Evolutionary conservation across 1,140 invertebrate genomes (phyloP).

Genomic region (Marisa cornuarietis): DNA sequence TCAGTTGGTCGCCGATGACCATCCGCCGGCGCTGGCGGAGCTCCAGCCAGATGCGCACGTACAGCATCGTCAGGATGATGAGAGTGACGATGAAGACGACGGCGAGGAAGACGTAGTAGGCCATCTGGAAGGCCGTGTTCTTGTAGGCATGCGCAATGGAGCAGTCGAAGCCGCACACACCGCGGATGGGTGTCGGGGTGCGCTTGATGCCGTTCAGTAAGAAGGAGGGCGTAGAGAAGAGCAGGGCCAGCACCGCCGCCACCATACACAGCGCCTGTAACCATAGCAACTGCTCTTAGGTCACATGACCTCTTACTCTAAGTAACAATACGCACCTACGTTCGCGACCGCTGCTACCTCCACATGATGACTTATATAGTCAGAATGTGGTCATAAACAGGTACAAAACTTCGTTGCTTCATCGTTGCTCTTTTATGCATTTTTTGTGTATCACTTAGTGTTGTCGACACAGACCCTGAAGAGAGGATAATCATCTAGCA

Average conservation of each 20-base stretch:
- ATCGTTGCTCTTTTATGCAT: no score
- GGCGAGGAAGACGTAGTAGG: constrained; percentile 37
- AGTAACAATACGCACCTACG: no score
- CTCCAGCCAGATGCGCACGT: constrained; percentile 49
- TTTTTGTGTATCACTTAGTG: no score
- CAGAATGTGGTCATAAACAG: no score
- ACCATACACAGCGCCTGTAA: constrained; percentile 34
- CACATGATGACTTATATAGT: no score
- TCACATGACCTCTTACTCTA: no score
- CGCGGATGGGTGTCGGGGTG: constrained; percentile 19
- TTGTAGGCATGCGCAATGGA: constrained; percentile 41
- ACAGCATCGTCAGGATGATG: constrained; percentile 38
- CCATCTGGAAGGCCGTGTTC: constrained; percentile 34
- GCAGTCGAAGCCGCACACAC: constrained; percentile 41
- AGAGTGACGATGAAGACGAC: constrained; percentile 37
- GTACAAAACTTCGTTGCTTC: no score
- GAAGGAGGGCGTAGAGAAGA: constrained; percentile 33
- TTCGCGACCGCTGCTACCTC: no score
- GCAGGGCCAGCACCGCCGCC: constrained; percentile 37
- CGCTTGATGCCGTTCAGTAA: constrained; percentile 42
- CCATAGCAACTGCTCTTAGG: no score
- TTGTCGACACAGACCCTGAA: no score
- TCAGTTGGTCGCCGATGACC: constrained; percentile 42
- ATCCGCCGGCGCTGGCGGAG: constrained; percentile 37
- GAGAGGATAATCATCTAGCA: no score